These are phyloP conservation scores for Fragum whitleyi DNA, from an alignment of 2,888 invertebrate species.

Conservation along the genomic window DNA sequence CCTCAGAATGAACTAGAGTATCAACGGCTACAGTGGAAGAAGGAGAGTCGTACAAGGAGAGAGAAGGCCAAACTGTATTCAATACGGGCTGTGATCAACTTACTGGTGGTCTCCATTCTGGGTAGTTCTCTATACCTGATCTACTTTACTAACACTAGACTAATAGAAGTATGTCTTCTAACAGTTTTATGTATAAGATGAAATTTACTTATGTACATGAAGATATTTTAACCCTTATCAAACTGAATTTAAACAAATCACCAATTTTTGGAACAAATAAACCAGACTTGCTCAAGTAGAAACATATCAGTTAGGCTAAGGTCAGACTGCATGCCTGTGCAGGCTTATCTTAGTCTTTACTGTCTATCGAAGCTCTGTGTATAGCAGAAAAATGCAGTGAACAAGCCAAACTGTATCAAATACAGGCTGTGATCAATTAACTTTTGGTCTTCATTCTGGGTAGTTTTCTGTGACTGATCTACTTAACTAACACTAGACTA, in stretches of 20 bases:
- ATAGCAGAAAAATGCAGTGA: no score
- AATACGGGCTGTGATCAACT: conserved; percentile 89
- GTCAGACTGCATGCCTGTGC: no score
- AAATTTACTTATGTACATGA: no score
- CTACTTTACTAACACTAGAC: conserved; percentile 79
- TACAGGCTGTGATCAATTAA: conserved; percentile 90
- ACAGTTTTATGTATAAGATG: background rate
- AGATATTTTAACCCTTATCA: no score
- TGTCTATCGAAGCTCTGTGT: no score
- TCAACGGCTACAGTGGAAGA: conserved; percentile 69
- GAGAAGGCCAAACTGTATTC: conserved; percentile 89
- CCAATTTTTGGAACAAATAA: no score
- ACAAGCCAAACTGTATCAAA: conserved; percentile 89
- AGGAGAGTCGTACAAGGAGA: conserved; percentile 80
- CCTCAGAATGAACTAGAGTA: conserved; percentile 77
- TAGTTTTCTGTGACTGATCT: conserved; percentile 84
- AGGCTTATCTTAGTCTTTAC: no score
- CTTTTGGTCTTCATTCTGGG: conserved; percentile 89
- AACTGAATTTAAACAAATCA: no score
- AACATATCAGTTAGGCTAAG: no score
- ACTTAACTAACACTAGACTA: conserved; percentile 78
- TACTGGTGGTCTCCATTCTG: conserved; percentile 89
- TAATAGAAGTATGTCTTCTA: conserved; percentile 71
- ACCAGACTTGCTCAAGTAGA: no score
- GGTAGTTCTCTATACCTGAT: conserved; percentile 85